Evolutionary conservation across 2,797 vertebrate species (phyloP).

Genomic region (Karalla daura): DNA sequence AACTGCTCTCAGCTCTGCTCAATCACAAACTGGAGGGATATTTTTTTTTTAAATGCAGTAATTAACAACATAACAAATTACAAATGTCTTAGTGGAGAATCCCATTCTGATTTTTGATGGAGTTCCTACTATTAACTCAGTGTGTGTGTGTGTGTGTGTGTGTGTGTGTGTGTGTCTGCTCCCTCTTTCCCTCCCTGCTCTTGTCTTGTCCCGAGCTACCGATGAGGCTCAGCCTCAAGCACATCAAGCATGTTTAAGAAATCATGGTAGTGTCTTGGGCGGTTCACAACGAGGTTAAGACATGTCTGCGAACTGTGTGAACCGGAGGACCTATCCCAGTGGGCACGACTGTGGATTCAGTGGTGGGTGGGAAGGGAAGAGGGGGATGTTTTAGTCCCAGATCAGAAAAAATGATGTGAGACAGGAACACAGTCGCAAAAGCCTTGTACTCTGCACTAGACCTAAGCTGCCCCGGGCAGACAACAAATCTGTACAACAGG

Average conservation of each 20-base stretch:
- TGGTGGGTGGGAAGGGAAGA: neutral
- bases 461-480: neutral
- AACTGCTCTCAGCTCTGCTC: too few relatives aligned
- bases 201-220: too few relatives aligned
- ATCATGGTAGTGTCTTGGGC: neutral
- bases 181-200: neutral
- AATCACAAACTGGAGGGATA: too few relatives aligned
- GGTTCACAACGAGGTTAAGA: neutral
- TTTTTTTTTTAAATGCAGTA: too few relatives aligned
- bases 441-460: neutral
- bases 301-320: neutral
- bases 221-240: neutral
- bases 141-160: neutral
- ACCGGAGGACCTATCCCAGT: neutral
- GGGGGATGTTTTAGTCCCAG: neutral
- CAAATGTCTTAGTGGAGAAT: too few relatives aligned
- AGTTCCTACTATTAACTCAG: neutral
- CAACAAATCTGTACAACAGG: slow-evolving; percentile 2
- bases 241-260: neutral
- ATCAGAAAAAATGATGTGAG: neutral
- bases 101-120: neutral
- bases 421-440: neutral
- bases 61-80: too few relatives aligned
- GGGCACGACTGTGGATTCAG: neutral
- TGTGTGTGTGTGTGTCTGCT: neutral